Evolutionary conservation across 2,888 invertebrate species (phyloP).

Genomic region (Heliconius hortense): DNA sequence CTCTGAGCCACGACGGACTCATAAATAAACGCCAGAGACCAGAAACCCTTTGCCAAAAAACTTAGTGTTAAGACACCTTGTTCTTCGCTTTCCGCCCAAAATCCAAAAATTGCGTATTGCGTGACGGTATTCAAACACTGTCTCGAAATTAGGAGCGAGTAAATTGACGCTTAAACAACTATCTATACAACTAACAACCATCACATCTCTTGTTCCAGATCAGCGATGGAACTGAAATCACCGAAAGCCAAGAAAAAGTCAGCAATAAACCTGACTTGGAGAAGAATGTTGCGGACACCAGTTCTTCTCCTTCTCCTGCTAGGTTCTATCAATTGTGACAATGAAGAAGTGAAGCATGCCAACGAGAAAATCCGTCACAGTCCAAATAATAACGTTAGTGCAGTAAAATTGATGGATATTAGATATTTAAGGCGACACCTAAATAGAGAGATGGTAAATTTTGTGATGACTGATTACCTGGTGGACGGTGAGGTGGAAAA

Average conservation of each 20-base stretch:
- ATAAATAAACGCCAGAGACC: no score
- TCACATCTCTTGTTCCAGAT: constrained; percentile 54
- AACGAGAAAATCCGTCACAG: constrained; percentile 24
- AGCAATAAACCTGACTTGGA: constrained; percentile 63
- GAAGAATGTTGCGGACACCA: constrained; percentile 64
- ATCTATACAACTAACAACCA: no score
- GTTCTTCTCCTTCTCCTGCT: constrained; percentile 66
- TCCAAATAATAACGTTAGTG: background rate
- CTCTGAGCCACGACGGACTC: no score
- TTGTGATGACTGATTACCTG: constrained; percentile 84
- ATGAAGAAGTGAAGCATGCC: constrained; percentile 52
- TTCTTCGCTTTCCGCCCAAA: no score
- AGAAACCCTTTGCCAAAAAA: no score
- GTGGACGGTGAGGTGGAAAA: constrained; percentile 87
- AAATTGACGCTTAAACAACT: no score
- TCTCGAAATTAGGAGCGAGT: no score
- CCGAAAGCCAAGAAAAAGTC: constrained; percentile 75
- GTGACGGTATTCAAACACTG: no score
- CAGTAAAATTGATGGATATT: constrained; percentile 61
- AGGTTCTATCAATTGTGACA: constrained; percentile 69
- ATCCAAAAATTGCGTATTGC: no score
- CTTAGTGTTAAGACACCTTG: no score
- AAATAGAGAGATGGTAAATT: constrained; percentile 78
- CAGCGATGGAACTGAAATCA: constrained; percentile 72
- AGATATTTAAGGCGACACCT: constrained; percentile 69